Percentiles rank a stretch among this genome's conserved stretches.
These are phyloP conservation scores for Ganaspis brasiliensis DNA, from an alignment of 2,888 invertebrate species.

Conservation along the genomic window DNA sequence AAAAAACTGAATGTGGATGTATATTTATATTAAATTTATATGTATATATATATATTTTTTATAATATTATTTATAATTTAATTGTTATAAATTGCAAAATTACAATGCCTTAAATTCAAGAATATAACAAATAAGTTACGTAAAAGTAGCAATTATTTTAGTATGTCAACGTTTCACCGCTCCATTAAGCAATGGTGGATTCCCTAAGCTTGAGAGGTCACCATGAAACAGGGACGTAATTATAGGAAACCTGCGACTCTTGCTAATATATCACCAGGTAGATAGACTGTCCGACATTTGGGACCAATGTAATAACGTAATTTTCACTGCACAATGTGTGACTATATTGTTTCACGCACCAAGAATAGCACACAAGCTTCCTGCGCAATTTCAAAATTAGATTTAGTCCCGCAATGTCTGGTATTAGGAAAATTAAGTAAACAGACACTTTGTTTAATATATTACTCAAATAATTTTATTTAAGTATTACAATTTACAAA, in stretches of 20 bases:
- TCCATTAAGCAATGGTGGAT: background rate
- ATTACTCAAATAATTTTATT: too few species aligned
- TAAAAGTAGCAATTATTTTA: too few species aligned
- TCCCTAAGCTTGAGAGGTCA: slow-evolving; percentile 49
- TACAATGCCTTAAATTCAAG: too few species aligned
- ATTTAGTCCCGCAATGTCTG: background rate
- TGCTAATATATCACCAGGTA: slow-evolving; percentile 60
- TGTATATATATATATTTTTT: too few species aligned
- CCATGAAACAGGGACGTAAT: slow-evolving; percentile 68
- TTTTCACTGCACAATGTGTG: slow-evolving; percentile 18
- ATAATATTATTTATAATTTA: too few species aligned
- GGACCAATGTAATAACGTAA: slow-evolving; percentile 59
- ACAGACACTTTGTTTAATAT: too few species aligned
- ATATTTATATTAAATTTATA: too few species aligned
- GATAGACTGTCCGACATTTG: slow-evolving; percentile 59
- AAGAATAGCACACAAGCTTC: background rate
- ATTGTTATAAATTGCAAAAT: too few species aligned
- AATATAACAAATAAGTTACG: too few species aligned
- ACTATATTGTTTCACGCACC: background rate
- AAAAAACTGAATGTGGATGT: too few species aligned
- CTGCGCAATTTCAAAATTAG: background rate
- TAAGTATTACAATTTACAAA: too few species aligned
- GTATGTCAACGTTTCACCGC: background rate
- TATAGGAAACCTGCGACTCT: slow-evolving; percentile 61
- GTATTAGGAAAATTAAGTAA: too few species aligned